Percentiles rank a stretch among this genome's conserved stretches.
Conservation (phyloP, 2,888 invertebrate genomes). For the Euplagia quadripunctaria region DNA sequence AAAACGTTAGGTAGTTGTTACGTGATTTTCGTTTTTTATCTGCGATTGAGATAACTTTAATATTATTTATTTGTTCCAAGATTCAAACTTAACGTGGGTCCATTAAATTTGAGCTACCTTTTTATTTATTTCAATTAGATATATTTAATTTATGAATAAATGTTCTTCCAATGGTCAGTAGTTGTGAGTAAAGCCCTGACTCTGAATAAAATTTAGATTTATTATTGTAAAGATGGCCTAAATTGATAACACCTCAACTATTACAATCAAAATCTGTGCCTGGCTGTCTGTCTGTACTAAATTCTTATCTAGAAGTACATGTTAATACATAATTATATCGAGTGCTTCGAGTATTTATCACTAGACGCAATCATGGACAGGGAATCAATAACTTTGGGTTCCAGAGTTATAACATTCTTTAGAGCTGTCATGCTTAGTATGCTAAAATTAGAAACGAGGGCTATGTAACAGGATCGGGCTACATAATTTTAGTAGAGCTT, state of each 20-base stretch:
- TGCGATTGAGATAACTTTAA: too few relatives aligned
- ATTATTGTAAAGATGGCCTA: background rate
- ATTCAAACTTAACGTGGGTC: too few relatives aligned
- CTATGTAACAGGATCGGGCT: too few relatives aligned
- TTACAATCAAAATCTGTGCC: background rate
- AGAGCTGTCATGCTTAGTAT: background rate
- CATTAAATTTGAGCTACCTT: too few relatives aligned
- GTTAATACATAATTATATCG: background rate
- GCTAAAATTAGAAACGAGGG: too few relatives aligned
- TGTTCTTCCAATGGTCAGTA: too few relatives aligned
- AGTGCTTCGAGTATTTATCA: background rate
- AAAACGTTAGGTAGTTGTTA: too few relatives aligned
- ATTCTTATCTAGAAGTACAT: background rate
- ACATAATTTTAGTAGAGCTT: too few relatives aligned
- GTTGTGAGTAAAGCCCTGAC: background rate
- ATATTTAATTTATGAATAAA: too few relatives aligned
- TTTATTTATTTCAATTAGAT: too few relatives aligned
- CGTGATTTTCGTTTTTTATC: too few relatives aligned
- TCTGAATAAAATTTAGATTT: background rate
- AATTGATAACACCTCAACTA: background rate
- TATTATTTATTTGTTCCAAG: too few relatives aligned
- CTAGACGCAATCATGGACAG: background rate
- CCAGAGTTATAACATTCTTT: background rate
- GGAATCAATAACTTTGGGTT: background rate
- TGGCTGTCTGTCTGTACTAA: background rate